Base-by-base conservation (phyloP, 2,797 vertebrate genomes). In the Denticeps clupeoides region DNA sequence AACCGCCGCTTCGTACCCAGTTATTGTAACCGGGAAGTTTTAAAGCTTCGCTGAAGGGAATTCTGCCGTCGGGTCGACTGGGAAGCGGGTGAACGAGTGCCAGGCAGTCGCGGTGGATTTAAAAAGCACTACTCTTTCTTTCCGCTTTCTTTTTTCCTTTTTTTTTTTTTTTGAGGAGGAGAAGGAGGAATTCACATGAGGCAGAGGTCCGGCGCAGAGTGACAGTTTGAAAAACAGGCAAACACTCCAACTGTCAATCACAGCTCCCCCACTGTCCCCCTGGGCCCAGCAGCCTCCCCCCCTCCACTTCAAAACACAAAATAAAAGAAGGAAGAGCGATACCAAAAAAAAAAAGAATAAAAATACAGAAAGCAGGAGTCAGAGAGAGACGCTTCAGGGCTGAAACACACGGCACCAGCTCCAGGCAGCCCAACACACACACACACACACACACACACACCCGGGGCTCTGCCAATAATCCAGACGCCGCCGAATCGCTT, bases 211-310 rank as follows among this genome's bases (percentile, higher is more conserved):
- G 51, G 51, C 26, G 41, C 40, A 25, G 37, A 59, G 54, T 57
- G 58, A 49, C 46, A 57, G 43, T 56, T 63, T 41, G 43, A 54
- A 57, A 60, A 62, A 62, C 57, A 61, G 40, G 55, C 53, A 51
- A 67, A 63, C 46, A 51, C 55, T 64, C 44, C 31, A 56, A 27
- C 48, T 67, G 66, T 71, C 70, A 69, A 60, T 63, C 64, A 66
- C 26, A 6, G 3, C 46, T 31, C 49, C 49, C 8, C 31, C 45
- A 49, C 16, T 19, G 21, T 60, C 53, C 64, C 55, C 58, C 45
- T 53, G 58, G 54, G 51, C 48, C 51, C 60, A 52, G 52, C 31
- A 49, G 60, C 63, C 41, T 45, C 49, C 32, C 45, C 45, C 29
- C 51, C 42, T 40, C 22, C 41, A 46, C 46, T 52, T 57, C 50